These are phyloP conservation scores for Aleiodes testaceus DNA, from an alignment of 2,888 invertebrate genomes.

Conservation along the genomic window DNA sequence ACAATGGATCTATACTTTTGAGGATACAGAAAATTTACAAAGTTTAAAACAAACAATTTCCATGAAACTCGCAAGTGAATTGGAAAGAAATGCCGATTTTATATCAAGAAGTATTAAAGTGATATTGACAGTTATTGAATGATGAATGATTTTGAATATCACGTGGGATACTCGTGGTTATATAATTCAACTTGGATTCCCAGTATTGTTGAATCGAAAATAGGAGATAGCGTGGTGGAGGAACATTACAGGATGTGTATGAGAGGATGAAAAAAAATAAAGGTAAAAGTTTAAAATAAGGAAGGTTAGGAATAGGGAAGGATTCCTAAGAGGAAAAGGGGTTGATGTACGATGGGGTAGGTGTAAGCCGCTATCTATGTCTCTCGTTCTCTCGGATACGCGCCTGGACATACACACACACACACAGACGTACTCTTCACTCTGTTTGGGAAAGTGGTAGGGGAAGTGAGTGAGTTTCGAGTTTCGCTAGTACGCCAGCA, in stretches of 20 bases:
- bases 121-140: conserved; percentile 18
- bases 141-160: conserved; percentile 2
- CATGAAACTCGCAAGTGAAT: too few relatives aligned
- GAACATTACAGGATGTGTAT: neutral
- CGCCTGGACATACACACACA: conserved; percentile 47
- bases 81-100: neutral
- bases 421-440: neutral
- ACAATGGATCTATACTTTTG: too few relatives aligned
- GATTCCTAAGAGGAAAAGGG: conserved; percentile 49
- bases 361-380: conserved; percentile 51
- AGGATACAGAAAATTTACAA: too few relatives aligned
- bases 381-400: conserved; percentile 62
- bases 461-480: conserved; percentile 61
- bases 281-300: conserved; percentile 48
- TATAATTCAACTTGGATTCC: conserved; percentile 10
- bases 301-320: conserved; percentile 24
- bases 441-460: conserved; percentile 7
- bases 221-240: neutral
- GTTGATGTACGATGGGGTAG: conserved; percentile 62
- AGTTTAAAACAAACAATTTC: too few relatives aligned
- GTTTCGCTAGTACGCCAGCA: conserved; percentile 64
- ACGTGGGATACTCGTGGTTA: neutral
- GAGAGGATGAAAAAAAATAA: neutral
- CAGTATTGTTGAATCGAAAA: conserved; percentile 7
- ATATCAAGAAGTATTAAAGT: neutral